These are phyloP conservation scores for Nycticryphes semicollaris DNA, from an alignment of 2,113 vertebrate species.

Conservation along the genomic window DNA sequence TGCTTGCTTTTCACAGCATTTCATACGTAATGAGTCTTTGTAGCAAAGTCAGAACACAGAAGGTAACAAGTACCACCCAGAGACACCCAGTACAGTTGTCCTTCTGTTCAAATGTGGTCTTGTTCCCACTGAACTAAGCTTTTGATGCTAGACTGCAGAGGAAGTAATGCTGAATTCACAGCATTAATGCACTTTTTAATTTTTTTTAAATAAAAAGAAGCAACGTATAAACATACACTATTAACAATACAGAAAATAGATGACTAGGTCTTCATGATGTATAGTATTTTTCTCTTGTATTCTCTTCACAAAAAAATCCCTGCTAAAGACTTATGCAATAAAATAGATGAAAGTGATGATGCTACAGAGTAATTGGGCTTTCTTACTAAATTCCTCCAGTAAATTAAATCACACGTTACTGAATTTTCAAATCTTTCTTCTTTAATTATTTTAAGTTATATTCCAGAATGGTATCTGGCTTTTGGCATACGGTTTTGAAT, in stretches of 20 bases:
- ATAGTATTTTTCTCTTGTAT: not conserved
- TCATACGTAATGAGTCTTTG: not conserved
- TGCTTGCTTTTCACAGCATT: not conserved
- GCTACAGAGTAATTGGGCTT: not conserved
- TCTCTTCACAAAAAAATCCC: not conserved
- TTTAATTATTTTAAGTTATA: not conserved
- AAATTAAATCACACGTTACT: not conserved
- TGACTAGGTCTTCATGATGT: not conserved
- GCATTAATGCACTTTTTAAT: not conserved
- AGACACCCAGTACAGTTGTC: not conserved
- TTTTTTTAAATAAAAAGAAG: no score
- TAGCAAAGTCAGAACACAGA: not conserved
- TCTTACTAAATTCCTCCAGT: not conserved
- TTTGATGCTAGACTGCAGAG: not conserved
- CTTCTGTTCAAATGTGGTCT: not conserved
- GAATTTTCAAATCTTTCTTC: not conserved
- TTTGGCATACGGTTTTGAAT: not conserved
- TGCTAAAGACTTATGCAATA: not conserved
- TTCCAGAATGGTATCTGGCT: not conserved
- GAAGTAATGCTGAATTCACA: not conserved
- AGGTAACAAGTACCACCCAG: not conserved
- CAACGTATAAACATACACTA: rapidly evolving
- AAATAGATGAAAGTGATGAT: not conserved
- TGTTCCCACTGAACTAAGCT: not conserved
- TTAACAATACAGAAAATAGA: not conserved